Conservation (phyloP, 2,113 vertebrate genomes). For the Galbula dea region DNA sequence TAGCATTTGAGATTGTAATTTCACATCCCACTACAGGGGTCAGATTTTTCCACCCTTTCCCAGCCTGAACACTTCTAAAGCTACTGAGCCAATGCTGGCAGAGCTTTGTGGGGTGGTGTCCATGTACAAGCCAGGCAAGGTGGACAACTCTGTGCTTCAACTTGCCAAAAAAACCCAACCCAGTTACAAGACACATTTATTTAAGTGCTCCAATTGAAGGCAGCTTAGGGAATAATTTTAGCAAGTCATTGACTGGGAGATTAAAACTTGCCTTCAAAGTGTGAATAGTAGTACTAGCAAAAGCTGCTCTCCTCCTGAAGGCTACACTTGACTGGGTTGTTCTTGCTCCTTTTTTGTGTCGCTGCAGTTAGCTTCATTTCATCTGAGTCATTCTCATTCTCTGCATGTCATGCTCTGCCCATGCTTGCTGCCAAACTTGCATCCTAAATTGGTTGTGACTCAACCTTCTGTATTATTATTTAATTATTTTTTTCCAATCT, state of each 20-base stretch:
- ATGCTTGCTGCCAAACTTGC: not conserved
- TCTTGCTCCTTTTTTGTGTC: not conserved
- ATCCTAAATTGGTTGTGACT: not conserved
- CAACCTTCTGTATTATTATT: not conserved
- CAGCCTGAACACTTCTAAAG: not conserved
- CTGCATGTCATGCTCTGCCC: accelerated
- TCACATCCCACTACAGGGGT: not conserved
- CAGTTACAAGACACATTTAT: too few relatives aligned
- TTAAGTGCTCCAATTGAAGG: not conserved
- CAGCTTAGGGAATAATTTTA: not conserved
- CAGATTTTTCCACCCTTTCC: not conserved
- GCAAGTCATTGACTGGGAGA: not conserved
- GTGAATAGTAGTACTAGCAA: not conserved
- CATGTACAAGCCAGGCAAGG: not conserved
- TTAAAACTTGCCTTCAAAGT: not conserved
- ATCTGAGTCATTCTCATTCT: not conserved
- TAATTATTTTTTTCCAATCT: not conserved
- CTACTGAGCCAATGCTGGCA: not conserved
- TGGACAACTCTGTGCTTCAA: not conserved
- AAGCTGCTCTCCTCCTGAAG: not conserved
- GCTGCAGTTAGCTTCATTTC: not conserved
- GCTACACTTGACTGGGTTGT: not conserved
- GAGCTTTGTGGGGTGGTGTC: not conserved
- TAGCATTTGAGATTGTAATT: not conserved
- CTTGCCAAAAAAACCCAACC: not conserved